phyloP scores from a whole-genome alignment of 1,140 invertebrate species.

The Magallana gigas region DNA sequence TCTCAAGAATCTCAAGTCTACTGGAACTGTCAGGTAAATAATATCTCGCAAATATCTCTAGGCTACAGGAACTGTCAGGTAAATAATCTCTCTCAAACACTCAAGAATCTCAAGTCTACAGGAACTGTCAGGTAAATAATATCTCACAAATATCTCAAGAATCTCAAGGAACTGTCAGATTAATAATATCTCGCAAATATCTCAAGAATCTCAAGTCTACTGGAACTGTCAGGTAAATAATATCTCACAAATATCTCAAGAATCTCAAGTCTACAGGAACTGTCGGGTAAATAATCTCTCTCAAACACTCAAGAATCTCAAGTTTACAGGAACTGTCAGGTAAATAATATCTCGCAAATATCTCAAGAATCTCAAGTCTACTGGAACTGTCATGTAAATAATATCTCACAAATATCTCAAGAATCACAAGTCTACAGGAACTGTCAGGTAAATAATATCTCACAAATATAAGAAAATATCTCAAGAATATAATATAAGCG shows the following conservation, averaged over 20 bases:
- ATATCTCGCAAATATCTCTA: constrained; percentile 69
- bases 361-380: constrained; percentile 54
- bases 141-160: background rate
- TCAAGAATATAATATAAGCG: too few species aligned
- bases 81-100: constrained; percentile 15
- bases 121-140: constrained; percentile 76
- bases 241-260: background rate
- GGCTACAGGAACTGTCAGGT: constrained; percentile 77
- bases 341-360: background rate
- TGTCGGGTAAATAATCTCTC: constrained; percentile 72
- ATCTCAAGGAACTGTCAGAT: background rate
- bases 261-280: constrained; percentile 75
- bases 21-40: background rate
- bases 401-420: background rate
- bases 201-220: constrained; percentile 73
- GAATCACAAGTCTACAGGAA: constrained; percentile 74
- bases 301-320: background rate
- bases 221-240: constrained; percentile 76
- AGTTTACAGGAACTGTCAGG: background rate
- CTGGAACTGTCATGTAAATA: constrained; percentile 76
- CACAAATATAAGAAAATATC: too few species aligned
- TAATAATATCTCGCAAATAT: constrained; percentile 61
- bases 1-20: background rate
- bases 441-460: constrained; percentile 72
- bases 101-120: constrained; percentile 68